phyloP scores from a whole-genome alignment of 1,140 invertebrate genomes.

The Eueides isabella region DNA sequence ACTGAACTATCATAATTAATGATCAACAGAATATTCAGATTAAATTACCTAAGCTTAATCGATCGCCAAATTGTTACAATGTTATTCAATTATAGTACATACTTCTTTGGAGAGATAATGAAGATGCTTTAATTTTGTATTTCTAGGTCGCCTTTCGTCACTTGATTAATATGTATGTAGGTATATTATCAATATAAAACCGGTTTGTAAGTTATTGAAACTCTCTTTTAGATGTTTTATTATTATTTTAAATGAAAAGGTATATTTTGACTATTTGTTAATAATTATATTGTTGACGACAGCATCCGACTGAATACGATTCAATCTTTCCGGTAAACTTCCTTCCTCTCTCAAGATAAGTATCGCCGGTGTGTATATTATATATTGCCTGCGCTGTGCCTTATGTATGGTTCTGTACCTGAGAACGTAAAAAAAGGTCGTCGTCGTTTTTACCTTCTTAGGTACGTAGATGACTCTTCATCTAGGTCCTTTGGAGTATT shows the following conservation, averaged over 20 bases:
- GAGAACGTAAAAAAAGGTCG: too few species aligned
- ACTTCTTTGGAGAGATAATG: neutral
- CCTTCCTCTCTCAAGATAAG: too few species aligned
- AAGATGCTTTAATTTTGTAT: neutral
- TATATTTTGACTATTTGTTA: neutral
- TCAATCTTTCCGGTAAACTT: too few species aligned
- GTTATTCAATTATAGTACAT: neutral
- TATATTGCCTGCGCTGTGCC: too few species aligned
- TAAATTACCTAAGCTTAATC: neutral
- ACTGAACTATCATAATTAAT: neutral
- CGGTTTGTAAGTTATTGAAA: neutral
- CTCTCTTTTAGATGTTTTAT: neutral
- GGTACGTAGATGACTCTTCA: too few species aligned
- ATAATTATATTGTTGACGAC: neutral
- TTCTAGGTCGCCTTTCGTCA: constrained; percentile 2
- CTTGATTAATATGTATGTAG: too few species aligned
- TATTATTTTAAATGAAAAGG: neutral
- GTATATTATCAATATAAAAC: constrained; percentile 13
- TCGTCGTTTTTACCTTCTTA: too few species aligned
- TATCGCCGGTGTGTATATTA: too few species aligned
- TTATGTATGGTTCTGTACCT: too few species aligned
- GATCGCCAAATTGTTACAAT: neutral
- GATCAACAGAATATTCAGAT: neutral
- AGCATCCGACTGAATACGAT: too few species aligned
- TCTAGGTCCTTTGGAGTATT: too few species aligned